Evolutionary conservation across 2,888 invertebrate species (phyloP).

Genomic region (Celastrina argiolus): DNA sequence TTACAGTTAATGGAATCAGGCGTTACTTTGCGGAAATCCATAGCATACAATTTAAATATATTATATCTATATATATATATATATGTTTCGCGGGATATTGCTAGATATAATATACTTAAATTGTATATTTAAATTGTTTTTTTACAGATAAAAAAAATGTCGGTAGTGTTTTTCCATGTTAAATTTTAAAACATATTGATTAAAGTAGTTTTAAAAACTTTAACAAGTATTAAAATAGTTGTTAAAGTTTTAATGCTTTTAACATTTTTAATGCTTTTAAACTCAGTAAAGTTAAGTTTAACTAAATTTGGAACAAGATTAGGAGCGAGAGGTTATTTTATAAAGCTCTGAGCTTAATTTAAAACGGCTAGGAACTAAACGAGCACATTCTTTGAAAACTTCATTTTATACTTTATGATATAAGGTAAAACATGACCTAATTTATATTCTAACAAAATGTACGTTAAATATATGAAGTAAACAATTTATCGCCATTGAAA

Average conservation of each 20-base stretch:
- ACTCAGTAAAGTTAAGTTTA: not conserved
- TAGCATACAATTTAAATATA: too few species aligned
- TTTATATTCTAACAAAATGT: not conserved
- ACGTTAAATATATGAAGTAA: not conserved
- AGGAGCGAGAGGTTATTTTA: conserved; percentile 7
- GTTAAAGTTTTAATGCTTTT: not conserved
- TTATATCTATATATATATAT: too few species aligned
- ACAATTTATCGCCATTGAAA: not conserved
- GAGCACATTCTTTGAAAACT: conserved; percentile 14
- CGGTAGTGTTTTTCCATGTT: not conserved
- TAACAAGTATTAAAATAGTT: not conserved
- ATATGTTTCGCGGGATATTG: too few species aligned
- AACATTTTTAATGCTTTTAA: not conserved
- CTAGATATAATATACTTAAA: too few species aligned
- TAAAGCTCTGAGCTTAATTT: conserved; percentile 18
- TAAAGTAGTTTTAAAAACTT: not conserved
- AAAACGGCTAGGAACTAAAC: conserved; percentile 14
- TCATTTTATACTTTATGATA: not conserved
- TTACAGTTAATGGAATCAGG: too few species aligned
- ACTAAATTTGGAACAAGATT: conserved; percentile 7
- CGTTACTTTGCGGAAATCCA: too few species aligned
- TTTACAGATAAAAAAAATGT: not conserved
- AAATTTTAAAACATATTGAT: not conserved
- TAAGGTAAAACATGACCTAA: not conserved
- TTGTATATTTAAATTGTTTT: too few species aligned